Conservation (phyloP, 2,888 invertebrate species). For the Dryobota labecula region DNA sequence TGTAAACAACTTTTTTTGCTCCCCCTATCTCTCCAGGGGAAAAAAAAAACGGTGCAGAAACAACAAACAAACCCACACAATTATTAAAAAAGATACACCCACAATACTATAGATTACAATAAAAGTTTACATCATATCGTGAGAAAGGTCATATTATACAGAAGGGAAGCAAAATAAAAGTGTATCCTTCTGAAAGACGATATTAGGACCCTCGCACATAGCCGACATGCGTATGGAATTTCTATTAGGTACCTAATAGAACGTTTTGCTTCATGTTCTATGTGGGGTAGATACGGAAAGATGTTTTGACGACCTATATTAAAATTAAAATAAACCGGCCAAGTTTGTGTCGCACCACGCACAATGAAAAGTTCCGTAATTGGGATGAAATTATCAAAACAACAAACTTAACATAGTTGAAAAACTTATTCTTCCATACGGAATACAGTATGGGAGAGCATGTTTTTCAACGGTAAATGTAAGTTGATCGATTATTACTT, state of each 20-base stretch:
- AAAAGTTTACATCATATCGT: conserved; percentile 69
- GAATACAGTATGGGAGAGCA: no score
- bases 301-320: conserved; percentile 26
- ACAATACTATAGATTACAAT: conserved; percentile 61
- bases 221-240: conserved; percentile 82
- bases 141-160: conserved; percentile 71
- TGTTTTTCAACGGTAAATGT: no score
- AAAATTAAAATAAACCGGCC: no score
- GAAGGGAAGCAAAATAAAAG: conserved; percentile 77
- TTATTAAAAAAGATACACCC: conserved; percentile 40
- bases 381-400: no score
- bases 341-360: no score
- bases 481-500: no score
- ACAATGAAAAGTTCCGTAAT: no score
- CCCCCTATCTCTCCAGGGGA: not conserved
- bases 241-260: conserved; percentile 83
- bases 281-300: conserved; percentile 53
- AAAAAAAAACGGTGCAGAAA: not conserved
- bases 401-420: no score
- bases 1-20: not conserved
- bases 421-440: no score
- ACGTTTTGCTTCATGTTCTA: conserved; percentile 83
- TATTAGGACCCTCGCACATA: conserved; percentile 83
- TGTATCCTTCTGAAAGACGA: conserved; percentile 79
- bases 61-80: conserved; percentile 11